Evolutionary conservation across 2,113 vertebrate species (phyloP).

Genomic region (Pycnonotus jocosus): DNA sequence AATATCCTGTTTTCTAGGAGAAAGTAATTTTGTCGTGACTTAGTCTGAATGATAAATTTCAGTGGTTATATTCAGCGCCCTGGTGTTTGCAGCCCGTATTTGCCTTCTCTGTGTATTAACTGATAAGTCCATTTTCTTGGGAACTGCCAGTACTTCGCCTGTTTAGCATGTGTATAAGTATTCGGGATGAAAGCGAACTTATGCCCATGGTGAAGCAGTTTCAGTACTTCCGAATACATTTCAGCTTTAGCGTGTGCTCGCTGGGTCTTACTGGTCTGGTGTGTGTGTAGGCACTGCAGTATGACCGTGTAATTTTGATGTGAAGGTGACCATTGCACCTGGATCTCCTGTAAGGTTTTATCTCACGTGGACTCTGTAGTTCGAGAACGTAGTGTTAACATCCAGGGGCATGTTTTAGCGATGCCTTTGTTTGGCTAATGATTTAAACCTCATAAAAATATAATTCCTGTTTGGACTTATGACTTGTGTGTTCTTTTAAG

Average conservation of each 20-base stretch:
- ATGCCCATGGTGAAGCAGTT: rapidly evolving
- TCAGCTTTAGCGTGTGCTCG: rapidly evolving
- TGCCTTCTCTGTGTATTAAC: rapidly evolving
- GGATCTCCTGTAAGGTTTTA: background rate
- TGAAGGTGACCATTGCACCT: background rate
- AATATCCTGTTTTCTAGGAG: background rate
- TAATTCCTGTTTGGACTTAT: background rate
- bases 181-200: rapidly evolving
- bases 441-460: background rate
- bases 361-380: background rate
- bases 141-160: rapidly evolving
- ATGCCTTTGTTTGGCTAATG: background rate
- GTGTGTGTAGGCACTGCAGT: background rate
- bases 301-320: background rate
- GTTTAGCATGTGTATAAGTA: rapidly evolving
- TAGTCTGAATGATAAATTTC: background rate
- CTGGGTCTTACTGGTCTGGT: background rate
- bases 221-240: background rate
- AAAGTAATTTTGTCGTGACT: background rate
- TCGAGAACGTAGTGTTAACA: background rate
- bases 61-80: background rate
- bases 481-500: background rate
- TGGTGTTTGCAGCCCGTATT: background rate
- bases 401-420: background rate
- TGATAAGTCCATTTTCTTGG: background rate